These are phyloP conservation scores for Andricus quercusramuli DNA, from an alignment of 2,888 invertebrate species.

Conservation along the genomic window DNA sequence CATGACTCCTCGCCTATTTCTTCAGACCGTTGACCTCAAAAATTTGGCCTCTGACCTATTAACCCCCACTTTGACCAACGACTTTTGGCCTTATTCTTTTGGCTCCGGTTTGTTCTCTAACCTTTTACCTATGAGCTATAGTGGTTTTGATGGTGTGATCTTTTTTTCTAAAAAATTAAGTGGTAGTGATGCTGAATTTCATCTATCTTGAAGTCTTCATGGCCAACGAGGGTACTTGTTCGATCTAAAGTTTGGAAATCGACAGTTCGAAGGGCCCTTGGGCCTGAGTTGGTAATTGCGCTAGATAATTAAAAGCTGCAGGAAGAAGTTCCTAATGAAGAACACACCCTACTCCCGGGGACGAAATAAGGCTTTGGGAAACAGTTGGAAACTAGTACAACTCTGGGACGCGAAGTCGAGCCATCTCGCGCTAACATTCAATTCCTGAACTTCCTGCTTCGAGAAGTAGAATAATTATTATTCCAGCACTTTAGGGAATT, in stretches of 20 bases:
- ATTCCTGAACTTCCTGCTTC: conserved; percentile 2
- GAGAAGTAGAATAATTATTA: neutral
- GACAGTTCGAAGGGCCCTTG: neutral
- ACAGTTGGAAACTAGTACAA: neutral
- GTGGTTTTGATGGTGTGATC: too few species aligned
- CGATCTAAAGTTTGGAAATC: neutral
- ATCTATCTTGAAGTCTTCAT: neutral
- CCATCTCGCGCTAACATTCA: neutral
- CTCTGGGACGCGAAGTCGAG: neutral
- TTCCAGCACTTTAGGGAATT: neutral
- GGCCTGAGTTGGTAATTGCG: neutral
- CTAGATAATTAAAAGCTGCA: neutral
- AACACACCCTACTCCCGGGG: neutral
- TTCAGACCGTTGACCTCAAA: too few species aligned
- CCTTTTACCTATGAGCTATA: too few species aligned
- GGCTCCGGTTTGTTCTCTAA: too few species aligned
- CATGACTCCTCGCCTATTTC: too few species aligned
- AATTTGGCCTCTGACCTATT: too few species aligned
- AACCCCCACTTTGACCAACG: too few species aligned
- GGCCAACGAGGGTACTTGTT: conserved; percentile 4
- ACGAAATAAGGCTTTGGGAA: neutral
- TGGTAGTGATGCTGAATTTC: neutral
- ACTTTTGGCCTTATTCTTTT: too few species aligned
- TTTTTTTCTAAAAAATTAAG: neutral
- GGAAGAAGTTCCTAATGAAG: neutral